Conservation (phyloP, 1,140 invertebrate genomes). For the Psix sp. region DNA sequence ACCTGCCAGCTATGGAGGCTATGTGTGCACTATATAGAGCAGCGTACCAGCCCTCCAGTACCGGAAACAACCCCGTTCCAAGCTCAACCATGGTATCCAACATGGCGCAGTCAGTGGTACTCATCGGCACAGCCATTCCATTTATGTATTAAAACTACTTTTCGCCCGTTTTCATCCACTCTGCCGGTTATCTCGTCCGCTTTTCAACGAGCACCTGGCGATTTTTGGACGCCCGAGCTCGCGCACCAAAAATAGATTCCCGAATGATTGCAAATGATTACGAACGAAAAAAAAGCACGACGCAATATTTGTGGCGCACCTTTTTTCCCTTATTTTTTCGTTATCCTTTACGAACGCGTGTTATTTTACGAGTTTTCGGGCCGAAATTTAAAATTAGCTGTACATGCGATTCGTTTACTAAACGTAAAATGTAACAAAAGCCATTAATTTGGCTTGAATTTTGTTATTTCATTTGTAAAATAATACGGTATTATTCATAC, state of each 20-base stretch:
- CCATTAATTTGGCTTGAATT: too few relatives aligned
- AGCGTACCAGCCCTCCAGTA: conserved; percentile 71
- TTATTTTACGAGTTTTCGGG: too few relatives aligned
- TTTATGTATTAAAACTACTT: conserved; percentile 43
- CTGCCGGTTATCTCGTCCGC: background rate
- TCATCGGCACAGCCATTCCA: conserved; percentile 57
- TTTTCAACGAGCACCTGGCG: background rate
- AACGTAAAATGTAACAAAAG: too few relatives aligned
- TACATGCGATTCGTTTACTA: too few relatives aligned
- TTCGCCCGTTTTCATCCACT: conserved; percentile 32
- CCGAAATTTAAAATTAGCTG: too few relatives aligned
- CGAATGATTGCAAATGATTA: conserved; percentile 26
- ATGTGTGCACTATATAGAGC: conserved; percentile 68
- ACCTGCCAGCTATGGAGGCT: conserved; percentile 62
- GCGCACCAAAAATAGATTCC: conserved; percentile 9
- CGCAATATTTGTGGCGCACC: background rate
- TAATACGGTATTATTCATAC: too few relatives aligned
- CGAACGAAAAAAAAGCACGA: conserved; percentile 1
- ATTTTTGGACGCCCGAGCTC: conserved; percentile 4
- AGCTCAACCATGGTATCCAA: conserved; percentile 73
- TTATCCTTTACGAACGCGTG: background rate
- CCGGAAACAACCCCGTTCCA: conserved; percentile 73
- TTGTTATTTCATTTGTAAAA: too few relatives aligned
- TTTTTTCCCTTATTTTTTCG: background rate
- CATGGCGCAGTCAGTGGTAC: conserved; percentile 73